Base-by-base conservation (phyloP, 2,113 vertebrate species). In the Podarcis cretensis region DNA sequence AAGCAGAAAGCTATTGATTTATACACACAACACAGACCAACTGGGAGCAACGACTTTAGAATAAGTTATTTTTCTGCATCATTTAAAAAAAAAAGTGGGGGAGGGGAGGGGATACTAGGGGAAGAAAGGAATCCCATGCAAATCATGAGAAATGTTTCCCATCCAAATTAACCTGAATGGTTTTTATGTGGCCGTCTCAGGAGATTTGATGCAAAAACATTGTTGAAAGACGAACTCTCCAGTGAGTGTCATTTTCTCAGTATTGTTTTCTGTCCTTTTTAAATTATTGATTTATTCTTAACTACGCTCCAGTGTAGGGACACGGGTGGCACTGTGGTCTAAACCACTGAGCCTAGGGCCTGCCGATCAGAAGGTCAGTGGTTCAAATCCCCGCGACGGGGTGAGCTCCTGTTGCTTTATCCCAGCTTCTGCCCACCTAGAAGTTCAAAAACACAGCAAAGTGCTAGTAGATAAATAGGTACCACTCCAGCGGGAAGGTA, bases 1-100 rank as follows among this genome's bases (percentile, higher is more conserved):
- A 91, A 74, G 32, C 30, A 90, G 91, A 91, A 88, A 73, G n/a
- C 40, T 90, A 83, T 89, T 89, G 83, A 92, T 88, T 84, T 83
- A 87, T 43, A 25, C 6, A 63, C 63, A 83, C 81, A 54, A 0
- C 1, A 59, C 37, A 68, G 68, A 65, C 5, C 59, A 90, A 71
- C 81, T 30, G 35, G 65, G 66, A 91, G 7, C 54, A 48, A 68
- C 3, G 30, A 63, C 69, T 59, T 75, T 69, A 20, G 30, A 20
- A 0, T 69, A 8, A 89, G 87, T 77, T 78, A 40, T 73, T 92
- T 40, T 68, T 37, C 54, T 84, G 73, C 43, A 37, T 63, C 68
- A 73, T 57, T 13, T 74, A 59, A 6, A 48, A 32, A 54, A 73
- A 54, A 23, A 43, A 43, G 40, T 43, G 43, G 54, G 54, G 9